A percentile compares a stretch with the other conserved stretches of the same genome.
Conservation (phyloP, 2,113 vertebrate species). For the Tonatia bakeri region DNA sequence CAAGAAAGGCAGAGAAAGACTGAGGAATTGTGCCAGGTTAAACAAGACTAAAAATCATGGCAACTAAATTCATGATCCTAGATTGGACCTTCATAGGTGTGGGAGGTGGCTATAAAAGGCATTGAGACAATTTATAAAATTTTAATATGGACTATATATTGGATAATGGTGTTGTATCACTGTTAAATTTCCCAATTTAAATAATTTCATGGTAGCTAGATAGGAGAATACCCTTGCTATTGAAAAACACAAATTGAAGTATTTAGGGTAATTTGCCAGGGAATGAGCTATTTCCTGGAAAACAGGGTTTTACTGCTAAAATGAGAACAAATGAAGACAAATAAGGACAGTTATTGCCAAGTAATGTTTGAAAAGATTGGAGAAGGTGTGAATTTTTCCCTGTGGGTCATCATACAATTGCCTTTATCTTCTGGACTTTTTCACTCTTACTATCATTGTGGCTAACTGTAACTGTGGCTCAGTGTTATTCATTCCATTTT, state of each 20-base stretch:
- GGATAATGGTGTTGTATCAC: background rate
- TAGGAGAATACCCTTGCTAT: slow-evolving; percentile 1
- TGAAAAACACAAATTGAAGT: background rate
- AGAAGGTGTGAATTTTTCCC: background rate
- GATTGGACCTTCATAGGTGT: background rate
- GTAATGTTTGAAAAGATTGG: background rate
- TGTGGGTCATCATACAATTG: background rate
- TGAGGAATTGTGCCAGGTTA: background rate
- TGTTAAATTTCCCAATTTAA: background rate
- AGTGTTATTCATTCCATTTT: background rate
- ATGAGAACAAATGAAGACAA: slow-evolving; percentile 23
- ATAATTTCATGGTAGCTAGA: background rate
- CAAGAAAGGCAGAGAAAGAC: background rate
- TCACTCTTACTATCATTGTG: background rate
- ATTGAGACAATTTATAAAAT: background rate
- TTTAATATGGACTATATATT: background rate
- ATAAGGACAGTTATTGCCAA: slow-evolving; percentile 22
- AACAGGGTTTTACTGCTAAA: slow-evolving; percentile 33
- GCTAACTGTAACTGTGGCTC: background rate
- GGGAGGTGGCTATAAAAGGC: background rate
- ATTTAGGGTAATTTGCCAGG: slow-evolving; percentile 12
- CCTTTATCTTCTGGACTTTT: background rate
- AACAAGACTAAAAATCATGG: background rate
- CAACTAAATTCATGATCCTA: background rate
- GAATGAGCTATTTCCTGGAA: slow-evolving; percentile 29